phyloP scores from a whole-genome alignment of 2,113 vertebrate genomes.

The Centrocercus urophasianus region DNA sequence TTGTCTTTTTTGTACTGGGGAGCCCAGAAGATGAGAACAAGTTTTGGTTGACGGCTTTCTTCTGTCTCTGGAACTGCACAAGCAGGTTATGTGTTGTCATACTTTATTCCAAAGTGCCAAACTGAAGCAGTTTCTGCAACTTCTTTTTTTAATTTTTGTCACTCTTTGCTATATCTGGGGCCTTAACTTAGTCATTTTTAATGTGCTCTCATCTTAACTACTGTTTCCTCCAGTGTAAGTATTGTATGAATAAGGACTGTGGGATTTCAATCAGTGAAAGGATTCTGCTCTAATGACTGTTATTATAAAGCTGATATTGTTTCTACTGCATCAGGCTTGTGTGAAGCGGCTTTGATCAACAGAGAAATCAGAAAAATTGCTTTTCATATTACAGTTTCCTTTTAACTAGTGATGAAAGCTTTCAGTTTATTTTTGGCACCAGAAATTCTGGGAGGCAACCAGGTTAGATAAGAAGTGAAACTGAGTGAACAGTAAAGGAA shows the following conservation, averaged over 20 bases:
- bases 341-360: conserved; percentile 50
- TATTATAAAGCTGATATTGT: conserved; percentile 28
- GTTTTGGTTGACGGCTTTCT: neutral
- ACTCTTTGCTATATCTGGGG: neutral
- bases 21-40: neutral
- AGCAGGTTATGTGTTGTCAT: neutral
- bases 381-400: conserved; percentile 50
- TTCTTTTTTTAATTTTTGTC: neutral
- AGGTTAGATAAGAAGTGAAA: conserved; percentile 50
- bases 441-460: conserved; percentile 2
- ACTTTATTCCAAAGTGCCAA: neutral
- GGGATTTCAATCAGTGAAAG: conserved; percentile 17
- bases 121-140: neutral
- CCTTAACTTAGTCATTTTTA: neutral
- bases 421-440: conserved; percentile 48
- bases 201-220: neutral
- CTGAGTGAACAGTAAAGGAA: conserved; percentile 16
- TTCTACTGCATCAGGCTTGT: neutral
- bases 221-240: neutral
- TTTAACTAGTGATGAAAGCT: conserved; percentile 60
- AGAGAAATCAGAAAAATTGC: conserved; percentile 45
- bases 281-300: conserved; percentile 46
- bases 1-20: no score
- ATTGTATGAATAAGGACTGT: neutral
- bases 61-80: neutral